These are phyloP conservation scores for Penelope pileata DNA, from an alignment of 2,113 vertebrate species.

Conservation along the genomic window DNA sequence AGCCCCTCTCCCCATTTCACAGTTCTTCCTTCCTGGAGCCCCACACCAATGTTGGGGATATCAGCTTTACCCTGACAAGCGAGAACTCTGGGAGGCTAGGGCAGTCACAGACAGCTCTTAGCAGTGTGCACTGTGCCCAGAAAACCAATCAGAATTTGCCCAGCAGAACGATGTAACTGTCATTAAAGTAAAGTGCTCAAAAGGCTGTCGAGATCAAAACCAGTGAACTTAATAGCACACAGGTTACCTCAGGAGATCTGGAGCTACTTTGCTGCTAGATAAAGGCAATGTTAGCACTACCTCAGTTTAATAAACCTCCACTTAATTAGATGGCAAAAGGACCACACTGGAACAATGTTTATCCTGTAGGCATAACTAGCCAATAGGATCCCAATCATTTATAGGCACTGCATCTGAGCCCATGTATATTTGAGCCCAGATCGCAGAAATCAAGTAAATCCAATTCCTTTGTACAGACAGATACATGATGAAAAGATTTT, in stretches of 20 bases:
- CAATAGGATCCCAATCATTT: neutral
- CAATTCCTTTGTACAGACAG: neutral
- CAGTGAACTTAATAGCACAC: neutral
- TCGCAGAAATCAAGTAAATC: neutral
- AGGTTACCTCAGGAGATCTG: neutral
- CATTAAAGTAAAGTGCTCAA: neutral
- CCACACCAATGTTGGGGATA: no score
- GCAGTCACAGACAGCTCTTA: neutral
- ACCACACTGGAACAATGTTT: neutral
- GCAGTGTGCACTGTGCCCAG: fast-evolving
- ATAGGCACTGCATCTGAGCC: neutral
- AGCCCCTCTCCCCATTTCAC: fast-evolving
- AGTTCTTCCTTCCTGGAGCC: neutral
- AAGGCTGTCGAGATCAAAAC: neutral
- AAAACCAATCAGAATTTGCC: neutral
- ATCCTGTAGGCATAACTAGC: neutral
- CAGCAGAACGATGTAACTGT: neutral
- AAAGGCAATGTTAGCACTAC: neutral
- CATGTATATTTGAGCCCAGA: neutral
- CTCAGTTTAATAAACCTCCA: neutral
- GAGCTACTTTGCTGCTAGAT: neutral
- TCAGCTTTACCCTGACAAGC: neutral
- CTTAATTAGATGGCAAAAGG: neutral
- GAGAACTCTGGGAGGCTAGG: neutral
- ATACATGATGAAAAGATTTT: neutral